A percentile compares a stretch with the other conserved stretches of the same genome.
Conservation (phyloP, 2,888 invertebrate species). For the Drosophila kanekoi region DNA sequence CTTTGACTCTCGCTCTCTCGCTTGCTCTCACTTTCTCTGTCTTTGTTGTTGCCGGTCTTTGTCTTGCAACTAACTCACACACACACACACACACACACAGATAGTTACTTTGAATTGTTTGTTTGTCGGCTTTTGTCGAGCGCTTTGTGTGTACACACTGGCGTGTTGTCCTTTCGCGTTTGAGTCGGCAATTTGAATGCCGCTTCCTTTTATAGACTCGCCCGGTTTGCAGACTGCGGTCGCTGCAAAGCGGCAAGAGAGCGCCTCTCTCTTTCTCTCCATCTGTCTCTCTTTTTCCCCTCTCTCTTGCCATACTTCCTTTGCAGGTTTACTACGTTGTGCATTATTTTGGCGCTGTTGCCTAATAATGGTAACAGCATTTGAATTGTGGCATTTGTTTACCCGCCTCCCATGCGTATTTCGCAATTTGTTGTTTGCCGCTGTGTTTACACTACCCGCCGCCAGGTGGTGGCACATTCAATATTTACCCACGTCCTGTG, state of each 20-base stretch:
- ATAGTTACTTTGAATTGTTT: constrained; percentile 4
- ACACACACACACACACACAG: constrained; percentile 23
- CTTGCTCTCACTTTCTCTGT: no score
- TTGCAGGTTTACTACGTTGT: constrained; percentile 29
- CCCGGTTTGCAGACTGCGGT: constrained; percentile 47
- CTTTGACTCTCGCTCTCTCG: constrained; percentile 17
- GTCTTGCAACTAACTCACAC: constrained; percentile 13
- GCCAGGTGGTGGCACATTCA: constrained; percentile 53
- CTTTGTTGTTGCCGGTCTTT: constrained; percentile 73
- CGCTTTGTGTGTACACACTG: constrained; percentile 59
- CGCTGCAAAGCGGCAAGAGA: constrained; percentile 44
- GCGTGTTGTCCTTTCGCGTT: constrained; percentile 75
- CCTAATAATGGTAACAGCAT: constrained; percentile 52
- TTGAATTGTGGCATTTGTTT: constrained; percentile 54
- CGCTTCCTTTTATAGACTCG: constrained; percentile 82
- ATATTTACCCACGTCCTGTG: constrained; percentile 14
- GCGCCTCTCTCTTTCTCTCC: background rate
- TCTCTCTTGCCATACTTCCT: constrained; percentile 5
- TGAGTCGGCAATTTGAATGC: constrained; percentile 78
- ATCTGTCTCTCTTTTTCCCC: constrained; percentile 10
- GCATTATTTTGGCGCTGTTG: constrained; percentile 36
- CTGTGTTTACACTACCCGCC: constrained; percentile 43
- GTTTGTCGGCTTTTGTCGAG: constrained; percentile 51
- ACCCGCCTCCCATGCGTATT: constrained; percentile 28
- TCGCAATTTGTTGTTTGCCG: constrained; percentile 13